A percentile compares a stretch with the other conserved stretches of the same genome.
Conservation (phyloP, 2,888 invertebrate genomes). For the Nipponacmea schrenckii region DNA sequence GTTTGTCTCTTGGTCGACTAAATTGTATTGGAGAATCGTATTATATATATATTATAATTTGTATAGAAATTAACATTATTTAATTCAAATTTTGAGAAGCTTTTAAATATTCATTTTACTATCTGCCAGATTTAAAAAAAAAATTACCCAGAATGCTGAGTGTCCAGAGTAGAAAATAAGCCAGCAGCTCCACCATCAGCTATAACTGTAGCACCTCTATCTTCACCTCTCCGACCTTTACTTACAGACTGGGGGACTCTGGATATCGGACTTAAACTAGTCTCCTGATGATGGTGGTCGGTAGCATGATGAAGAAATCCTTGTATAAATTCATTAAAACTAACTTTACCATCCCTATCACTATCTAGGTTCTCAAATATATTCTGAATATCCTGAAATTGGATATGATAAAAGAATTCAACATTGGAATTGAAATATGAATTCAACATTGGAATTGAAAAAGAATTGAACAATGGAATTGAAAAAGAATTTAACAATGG, state of each 20-base stretch:
- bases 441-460: not conserved
- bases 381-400: constrained; percentile 71
- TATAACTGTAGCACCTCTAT: not conserved
- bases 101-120: too few relatives aligned
- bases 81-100: too few relatives aligned
- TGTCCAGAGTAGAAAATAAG: constrained; percentile 63
- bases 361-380: constrained; percentile 76
- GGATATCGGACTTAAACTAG: constrained; percentile 8
- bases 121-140: too few relatives aligned
- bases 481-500: too few relatives aligned
- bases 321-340: constrained; percentile 76
- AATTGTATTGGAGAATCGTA: too few relatives aligned
- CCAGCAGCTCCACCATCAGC: constrained; percentile 52
- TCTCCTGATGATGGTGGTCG: constrained; percentile 6
- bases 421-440: not conserved
- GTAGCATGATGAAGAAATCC: constrained; percentile 71
- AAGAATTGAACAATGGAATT: not conserved
- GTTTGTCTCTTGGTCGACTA: too few relatives aligned
- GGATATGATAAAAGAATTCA: not conserved
- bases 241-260: not conserved
- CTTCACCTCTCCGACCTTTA: not conserved
- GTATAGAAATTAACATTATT: too few relatives aligned
- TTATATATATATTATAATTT: too few relatives aligned
- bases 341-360: constrained; percentile 75
- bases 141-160: constrained; percentile 64